phyloP scores from a whole-genome alignment of 1,140 invertebrate genomes.

The Anastrepha ludens region DNA sequence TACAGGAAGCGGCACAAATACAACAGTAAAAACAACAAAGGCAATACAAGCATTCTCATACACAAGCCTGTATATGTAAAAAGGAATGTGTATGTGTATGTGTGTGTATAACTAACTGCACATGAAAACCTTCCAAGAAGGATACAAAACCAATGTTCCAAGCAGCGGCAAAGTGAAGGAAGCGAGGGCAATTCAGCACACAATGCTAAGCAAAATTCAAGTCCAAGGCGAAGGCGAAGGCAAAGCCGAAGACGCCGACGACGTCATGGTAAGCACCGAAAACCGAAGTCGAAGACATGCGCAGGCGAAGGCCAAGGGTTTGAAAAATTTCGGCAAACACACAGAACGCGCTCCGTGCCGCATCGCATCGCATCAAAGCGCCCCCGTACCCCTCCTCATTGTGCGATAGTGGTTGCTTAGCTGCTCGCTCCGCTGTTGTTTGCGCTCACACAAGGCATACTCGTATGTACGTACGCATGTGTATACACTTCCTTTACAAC shows the following conservation, averaged over 20 bases:
- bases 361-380: not conserved
- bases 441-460: not conserved
- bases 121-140: conserved; percentile 36
- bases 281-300: conserved; percentile 24
- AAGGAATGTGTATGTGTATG: not conserved
- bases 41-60: not conserved
- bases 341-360: not conserved
- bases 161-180: not conserved
- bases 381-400: no score
- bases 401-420: no score
- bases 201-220: conserved; percentile 38
- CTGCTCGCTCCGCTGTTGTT: not conserved
- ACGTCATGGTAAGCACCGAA: not conserved
- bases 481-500: conserved; percentile 39
- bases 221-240: conserved; percentile 35
- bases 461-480: not conserved
- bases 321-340: conserved; percentile 12
- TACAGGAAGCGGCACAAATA: conserved; percentile 30
- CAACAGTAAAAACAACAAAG: conserved; percentile 20
- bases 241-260: not conserved
- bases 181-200: not conserved
- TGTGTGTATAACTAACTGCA: not conserved
- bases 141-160: conserved; percentile 31
- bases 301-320: conserved; percentile 25
- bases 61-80: not conserved